Evolutionary conservation across 2,888 invertebrate genomes (phyloP), one percentile per base, ranked within the genome.

Genomic region (Pediacus dermestoides): DNA sequence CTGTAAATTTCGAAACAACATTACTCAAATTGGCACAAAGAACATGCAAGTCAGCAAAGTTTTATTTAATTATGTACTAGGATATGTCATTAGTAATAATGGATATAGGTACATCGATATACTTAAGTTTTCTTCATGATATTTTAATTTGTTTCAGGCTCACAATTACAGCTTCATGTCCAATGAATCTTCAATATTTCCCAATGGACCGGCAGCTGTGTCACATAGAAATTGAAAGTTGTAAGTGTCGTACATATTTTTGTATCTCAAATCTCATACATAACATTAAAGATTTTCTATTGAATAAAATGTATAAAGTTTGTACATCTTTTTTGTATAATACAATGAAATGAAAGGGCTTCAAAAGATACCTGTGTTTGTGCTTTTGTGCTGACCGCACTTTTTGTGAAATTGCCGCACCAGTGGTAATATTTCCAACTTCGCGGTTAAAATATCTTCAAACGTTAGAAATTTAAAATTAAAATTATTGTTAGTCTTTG

Each of bases 121-220:
- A n/a, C n/a, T n/a, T n/a, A n/a, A n/a, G n/a, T n/a, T n/a, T n/a
- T n/a, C n/a, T n/a, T n/a, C n/a, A n/a, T n/a, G 3, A 23, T 25
- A 23, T n/a, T 23, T 23, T 23, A 46, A 39, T 46, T 47, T 55
- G 53, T 78, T 78, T 30, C 78, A 91, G 91, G 70, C 81, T 94
- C 71, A 94, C 93, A 52, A 90, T 94, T 63, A 94, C 93, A 50
- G 91, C 92, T 51, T 90, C 92, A 56, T 94, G 94, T 73, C 92
- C 92, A 39, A 93, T 94, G 93, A 89, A 92, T 70, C 81, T 94
- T 33, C 90, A 93, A 68, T 93, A 92, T 71, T 94, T 93, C 70
- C 94, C 94, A 22, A 92, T 94, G 92, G 94, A 94, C 71, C 82
- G 90, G 55, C 94, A 94, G 68, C 73, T 91, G 52, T 94, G 94